Evolutionary conservation across 1,140 invertebrate genomes (phyloP).

Genomic region (Papilio helenus): DNA sequence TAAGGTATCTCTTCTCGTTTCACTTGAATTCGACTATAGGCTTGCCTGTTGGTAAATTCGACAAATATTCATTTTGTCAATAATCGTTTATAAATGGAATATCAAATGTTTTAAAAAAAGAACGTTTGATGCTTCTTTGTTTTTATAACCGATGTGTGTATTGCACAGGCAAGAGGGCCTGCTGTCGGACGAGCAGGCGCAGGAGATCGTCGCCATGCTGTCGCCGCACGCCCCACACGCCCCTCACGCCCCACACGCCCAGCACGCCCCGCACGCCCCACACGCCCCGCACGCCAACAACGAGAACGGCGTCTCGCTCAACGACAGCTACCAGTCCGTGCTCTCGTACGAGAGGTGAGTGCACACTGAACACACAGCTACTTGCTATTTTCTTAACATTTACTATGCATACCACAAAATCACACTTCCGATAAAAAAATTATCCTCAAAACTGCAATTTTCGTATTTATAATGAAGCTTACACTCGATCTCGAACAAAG

Average conservation of each 20-base stretch:
- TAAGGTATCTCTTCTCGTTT: too few species aligned
- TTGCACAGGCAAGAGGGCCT: slow-evolving; percentile 87
- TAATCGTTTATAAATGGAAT: too few species aligned
- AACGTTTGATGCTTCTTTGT: background rate
- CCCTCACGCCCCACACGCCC: slow-evolving; percentile 55
- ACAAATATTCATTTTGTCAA: too few species aligned
- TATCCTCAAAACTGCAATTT: too few species aligned
- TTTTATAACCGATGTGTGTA: slow-evolving; percentile 1
- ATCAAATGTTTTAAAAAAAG: too few species aligned
- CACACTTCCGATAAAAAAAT: too few species aligned
- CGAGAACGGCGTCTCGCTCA: slow-evolving; percentile 80
- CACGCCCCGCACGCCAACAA: slow-evolving; percentile 47
- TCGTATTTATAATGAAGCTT: too few species aligned
- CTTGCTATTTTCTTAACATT: too few species aligned
- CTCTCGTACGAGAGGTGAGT: slow-evolving; percentile 79
- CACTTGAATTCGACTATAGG: too few species aligned
- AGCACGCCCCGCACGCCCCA: slow-evolving; percentile 49
- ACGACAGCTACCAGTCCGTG: slow-evolving; percentile 83
- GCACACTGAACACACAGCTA: background rate
- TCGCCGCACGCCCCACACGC: slow-evolving; percentile 82
- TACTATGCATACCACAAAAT: background rate
- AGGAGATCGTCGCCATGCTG: slow-evolving; percentile 91
- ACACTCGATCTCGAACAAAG: too few species aligned
- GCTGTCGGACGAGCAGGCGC: slow-evolving; percentile 93
- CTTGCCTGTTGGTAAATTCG: too few species aligned